Evolutionary conservation across 2,113 vertebrate genomes (phyloP).

Genomic region (Petrocephalus zakoni): DNA sequence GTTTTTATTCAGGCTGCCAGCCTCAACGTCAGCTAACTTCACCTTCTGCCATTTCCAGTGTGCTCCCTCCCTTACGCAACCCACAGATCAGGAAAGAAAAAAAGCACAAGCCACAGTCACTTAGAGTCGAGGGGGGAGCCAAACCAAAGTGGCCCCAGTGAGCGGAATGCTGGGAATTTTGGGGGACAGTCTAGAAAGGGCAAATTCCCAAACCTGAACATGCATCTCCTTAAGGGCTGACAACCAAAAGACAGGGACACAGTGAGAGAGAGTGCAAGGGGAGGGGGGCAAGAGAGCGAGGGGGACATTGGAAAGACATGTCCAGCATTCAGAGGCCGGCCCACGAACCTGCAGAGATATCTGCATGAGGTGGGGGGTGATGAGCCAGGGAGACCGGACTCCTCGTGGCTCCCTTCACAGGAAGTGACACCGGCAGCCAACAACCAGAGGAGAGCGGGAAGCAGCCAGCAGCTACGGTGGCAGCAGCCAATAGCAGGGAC

Average conservation of each 20-base stretch:
- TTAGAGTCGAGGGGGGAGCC: neutral
- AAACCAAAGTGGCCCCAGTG: neutral
- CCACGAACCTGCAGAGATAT: neutral
- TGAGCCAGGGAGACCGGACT: neutral
- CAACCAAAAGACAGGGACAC: neutral
- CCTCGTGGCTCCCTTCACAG: constrained; percentile 17
- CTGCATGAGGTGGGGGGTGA: neutral
- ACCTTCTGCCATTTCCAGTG: neutral
- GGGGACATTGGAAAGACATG: neutral
- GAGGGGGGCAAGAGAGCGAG: neutral
- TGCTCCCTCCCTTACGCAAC: neutral
- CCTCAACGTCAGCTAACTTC: neutral
- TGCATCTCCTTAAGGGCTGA: neutral
- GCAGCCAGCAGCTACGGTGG: neutral
- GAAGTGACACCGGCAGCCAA: constrained; percentile 41
- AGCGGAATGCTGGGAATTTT: neutral
- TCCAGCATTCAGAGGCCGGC: neutral
- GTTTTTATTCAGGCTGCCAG: neutral
- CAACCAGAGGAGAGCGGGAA: constrained; percentile 41
- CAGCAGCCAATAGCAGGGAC: neutral
- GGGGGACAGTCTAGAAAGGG: neutral
- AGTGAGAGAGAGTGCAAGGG: neutral
- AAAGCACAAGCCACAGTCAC: neutral
- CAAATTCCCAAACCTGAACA: neutral
- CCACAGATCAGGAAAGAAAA: neutral